phyloP scores from a whole-genome alignment of 1,140 invertebrate species.

The Dysdera silvatica region DNA sequence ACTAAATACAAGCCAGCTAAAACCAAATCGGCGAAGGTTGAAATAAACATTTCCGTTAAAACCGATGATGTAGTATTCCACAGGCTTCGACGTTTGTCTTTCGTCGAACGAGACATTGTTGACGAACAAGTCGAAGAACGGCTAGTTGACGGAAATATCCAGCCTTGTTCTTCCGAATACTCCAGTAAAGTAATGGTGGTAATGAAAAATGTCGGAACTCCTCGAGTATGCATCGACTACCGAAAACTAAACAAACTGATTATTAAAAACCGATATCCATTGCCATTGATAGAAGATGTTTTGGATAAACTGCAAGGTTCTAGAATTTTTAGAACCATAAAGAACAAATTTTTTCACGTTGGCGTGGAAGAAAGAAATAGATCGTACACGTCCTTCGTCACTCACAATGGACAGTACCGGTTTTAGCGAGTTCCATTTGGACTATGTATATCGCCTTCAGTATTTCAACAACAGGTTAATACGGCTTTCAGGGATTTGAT shows the following conservation, averaged over 20 bases:
- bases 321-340: slow-evolving; percentile 12
- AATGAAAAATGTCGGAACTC: slow-evolving; percentile 27
- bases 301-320: background rate
- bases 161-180: too few relatives aligned
- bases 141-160: too few relatives aligned
- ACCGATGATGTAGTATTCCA: too few relatives aligned
- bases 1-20: too few relatives aligned
- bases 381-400: slow-evolving; percentile 23
- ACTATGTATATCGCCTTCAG: slow-evolving; percentile 3
- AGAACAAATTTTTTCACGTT: slow-evolving; percentile 23
- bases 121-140: too few relatives aligned
- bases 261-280: background rate
- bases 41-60: too few relatives aligned
- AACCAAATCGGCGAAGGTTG: too few relatives aligned
- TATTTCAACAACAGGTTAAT: slow-evolving; percentile 11
- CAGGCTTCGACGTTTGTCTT: too few relatives aligned
- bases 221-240: slow-evolving; percentile 31
- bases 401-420: slow-evolving; percentile 9
- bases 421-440: slow-evolving; percentile 14
- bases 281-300: background rate
- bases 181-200: slow-evolving; percentile 23
- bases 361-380: background rate
- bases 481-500: background rate
- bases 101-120: too few relatives aligned
- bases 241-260: slow-evolving; percentile 13